Conservation (phyloP, 53 echinoderm and acorn worm genomes). For the Temnopleurus reevesii region DNA sequence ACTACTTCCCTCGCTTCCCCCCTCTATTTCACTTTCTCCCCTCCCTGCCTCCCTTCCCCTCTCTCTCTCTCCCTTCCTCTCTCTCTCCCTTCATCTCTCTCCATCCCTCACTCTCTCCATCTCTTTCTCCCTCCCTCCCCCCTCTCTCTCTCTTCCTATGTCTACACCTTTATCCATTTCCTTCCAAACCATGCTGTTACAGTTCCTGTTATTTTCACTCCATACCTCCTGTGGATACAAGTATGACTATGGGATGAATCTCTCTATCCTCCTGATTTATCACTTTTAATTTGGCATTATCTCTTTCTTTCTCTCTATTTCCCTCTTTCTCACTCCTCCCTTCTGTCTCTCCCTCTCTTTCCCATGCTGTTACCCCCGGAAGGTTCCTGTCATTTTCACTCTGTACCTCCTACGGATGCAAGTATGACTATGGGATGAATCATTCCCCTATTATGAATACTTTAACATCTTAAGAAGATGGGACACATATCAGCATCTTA, state of each 20-base stretch:
- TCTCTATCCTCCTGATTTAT: neutral
- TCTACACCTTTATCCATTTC: neutral
- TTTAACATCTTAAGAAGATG: conserved; percentile 35
- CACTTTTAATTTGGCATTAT: neutral
- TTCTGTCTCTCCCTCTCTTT: neutral
- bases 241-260: conserved; percentile 15
- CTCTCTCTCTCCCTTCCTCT: neutral
- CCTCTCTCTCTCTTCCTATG: neutral
- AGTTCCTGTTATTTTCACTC: neutral
- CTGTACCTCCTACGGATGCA: neutral
- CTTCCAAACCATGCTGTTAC: neutral
- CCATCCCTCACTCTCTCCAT: neutral
- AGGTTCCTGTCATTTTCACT: neutral
- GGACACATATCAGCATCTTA: neutral
- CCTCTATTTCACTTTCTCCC: too few relatives aligned
- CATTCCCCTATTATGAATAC: conserved; percentile 22
- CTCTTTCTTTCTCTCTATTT: neutral
- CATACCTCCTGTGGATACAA: neutral
- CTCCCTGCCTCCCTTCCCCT: neutral
- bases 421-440: conserved; percentile 5
- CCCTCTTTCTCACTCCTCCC: neutral
- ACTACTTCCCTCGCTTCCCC: neutral
- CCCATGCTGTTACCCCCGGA: neutral
- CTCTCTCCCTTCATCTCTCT: neutral
- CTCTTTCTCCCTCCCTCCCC: too few relatives aligned